Base-by-base conservation (phyloP, 1,140 invertebrate species). In the Nebria ingens region DNA sequence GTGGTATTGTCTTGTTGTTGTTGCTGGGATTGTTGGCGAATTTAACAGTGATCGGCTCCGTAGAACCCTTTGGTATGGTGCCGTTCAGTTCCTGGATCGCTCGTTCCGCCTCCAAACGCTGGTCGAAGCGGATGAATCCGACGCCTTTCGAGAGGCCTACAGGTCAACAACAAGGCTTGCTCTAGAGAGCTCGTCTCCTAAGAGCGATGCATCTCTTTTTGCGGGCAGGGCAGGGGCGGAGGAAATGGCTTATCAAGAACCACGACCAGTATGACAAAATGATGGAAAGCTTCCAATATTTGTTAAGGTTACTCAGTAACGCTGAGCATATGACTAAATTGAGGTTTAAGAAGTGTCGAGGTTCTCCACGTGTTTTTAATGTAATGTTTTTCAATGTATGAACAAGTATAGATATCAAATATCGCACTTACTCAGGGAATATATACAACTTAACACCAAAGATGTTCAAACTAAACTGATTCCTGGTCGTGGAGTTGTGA, bases 11-110 rank as follows among this genome's bases (percentile, higher is more conserved):
- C 74, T 93, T 93, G 68, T 85, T 86, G 74, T 91, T 91, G 79
- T 90, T 93, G 77, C 90, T 93, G n/a, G 92, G 91, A 72, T 95
- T 98, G 75, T 99, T 99, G 58, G 97, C 97, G 75, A 99, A 99
- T 77, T 99, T 99, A 58, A 99, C 97, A 29, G 94, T 97, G 64
- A 99, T 97, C 29, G 94, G 93, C 74, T 98, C 96, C 56, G 90
- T 88, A 51, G 91, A 92, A 63, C 93, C 92, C 73, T 91, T 95
- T 52, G 89, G 96, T 76, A 96, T 91, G 60, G 92, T 94, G 57
- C 97, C 96, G 73, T 98, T 97, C 63, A 99, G 76, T 74, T 98
- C 93, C 71, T 97, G 91, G 63, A 99, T 99, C 20, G 97, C 97
- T 42, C 90, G 79, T 73, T 99, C 97, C 2, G 97, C 97, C 74